Evolutionary conservation across 2,797 vertebrate genomes (phyloP).

Genomic region (Danio aesculapii): DNA sequence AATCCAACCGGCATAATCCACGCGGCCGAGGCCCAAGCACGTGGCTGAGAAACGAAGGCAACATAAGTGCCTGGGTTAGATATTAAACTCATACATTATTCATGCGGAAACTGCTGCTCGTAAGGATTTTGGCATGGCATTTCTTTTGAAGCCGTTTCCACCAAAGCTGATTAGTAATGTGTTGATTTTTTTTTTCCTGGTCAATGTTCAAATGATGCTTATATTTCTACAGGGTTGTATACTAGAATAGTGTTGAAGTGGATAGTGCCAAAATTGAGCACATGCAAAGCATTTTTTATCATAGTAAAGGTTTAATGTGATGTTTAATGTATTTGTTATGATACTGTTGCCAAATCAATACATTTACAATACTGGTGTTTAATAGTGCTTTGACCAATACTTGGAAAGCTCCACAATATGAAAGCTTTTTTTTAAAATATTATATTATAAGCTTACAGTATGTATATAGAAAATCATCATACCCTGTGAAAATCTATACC

Average conservation of each 20-base stretch:
- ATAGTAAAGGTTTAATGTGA: neutral
- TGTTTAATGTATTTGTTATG: neutral
- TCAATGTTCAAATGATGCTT: constrained; percentile 25
- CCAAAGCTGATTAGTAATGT: constrained; percentile 64
- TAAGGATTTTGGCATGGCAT: constrained; percentile 61
- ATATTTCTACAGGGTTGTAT: constrained; percentile 25
- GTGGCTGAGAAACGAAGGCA: constrained; percentile 54
- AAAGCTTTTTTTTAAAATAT: too few species aligned
- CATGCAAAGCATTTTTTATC: neutral
- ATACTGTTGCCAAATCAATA: too few species aligned
- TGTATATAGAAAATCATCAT: too few species aligned
- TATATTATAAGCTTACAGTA: too few species aligned
- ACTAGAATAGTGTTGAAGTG: constrained; percentile 36
- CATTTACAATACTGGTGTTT: too few species aligned
- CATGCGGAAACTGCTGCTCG: constrained; percentile 61
- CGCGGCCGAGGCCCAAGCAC: constrained; percentile 42
- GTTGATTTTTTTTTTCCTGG: constrained; percentile 19
- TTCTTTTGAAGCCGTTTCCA: constrained; percentile 55
- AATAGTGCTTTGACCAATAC: too few species aligned
- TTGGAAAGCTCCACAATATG: too few species aligned
- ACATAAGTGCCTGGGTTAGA: constrained; percentile 61
- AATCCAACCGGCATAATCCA: constrained; percentile 63
- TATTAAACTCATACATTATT: constrained; percentile 68
- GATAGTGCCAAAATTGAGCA: neutral
- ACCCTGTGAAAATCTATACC: too few species aligned